Evolutionary conservation across 2,797 vertebrate genomes (phyloP).

Genomic region (Diglossa cyanea): DNA sequence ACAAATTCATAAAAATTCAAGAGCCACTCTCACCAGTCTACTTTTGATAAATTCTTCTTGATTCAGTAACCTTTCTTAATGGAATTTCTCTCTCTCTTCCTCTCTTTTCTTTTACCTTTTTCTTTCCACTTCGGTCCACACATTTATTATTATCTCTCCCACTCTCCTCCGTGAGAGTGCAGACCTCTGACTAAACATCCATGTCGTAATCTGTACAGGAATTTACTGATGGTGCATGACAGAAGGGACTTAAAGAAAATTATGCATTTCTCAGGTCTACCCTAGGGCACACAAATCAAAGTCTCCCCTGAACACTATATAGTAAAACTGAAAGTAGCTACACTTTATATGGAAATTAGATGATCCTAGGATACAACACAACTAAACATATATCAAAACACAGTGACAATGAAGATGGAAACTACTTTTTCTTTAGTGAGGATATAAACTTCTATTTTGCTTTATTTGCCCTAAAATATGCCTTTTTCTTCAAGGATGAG

Average conservation of each 20-base stretch:
- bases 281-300: constrained; percentile 79
- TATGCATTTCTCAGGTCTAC: constrained; percentile 72
- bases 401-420: constrained; percentile 48
- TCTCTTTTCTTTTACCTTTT: constrained; percentile 48
- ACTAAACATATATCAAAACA: constrained; percentile 71
- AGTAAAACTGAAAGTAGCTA: constrained; percentile 72
- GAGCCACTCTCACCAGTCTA: constrained; percentile 47
- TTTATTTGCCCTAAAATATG: constrained; percentile 32
- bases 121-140: constrained; percentile 25
- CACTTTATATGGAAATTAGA: constrained; percentile 80
- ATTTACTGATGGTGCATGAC: constrained; percentile 66
- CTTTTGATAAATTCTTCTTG: constrained; percentile 73
- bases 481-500: not conserved
- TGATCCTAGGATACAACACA: constrained; percentile 62
- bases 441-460: constrained; percentile 8
- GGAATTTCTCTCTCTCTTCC: constrained; percentile 60
- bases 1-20: constrained; percentile 59
- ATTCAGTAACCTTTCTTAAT: constrained; percentile 75
- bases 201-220: constrained; percentile 63
- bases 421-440: not conserved
- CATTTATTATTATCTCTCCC: constrained; percentile 52
- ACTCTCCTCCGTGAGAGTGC: not conserved
- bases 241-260: constrained; percentile 73
- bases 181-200: constrained; percentile 67
- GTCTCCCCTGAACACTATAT: constrained; percentile 51